These are phyloP conservation scores for Homalodisca vitripennis DNA, from an alignment of 1,140 invertebrate species.

Conservation along the genomic window DNA sequence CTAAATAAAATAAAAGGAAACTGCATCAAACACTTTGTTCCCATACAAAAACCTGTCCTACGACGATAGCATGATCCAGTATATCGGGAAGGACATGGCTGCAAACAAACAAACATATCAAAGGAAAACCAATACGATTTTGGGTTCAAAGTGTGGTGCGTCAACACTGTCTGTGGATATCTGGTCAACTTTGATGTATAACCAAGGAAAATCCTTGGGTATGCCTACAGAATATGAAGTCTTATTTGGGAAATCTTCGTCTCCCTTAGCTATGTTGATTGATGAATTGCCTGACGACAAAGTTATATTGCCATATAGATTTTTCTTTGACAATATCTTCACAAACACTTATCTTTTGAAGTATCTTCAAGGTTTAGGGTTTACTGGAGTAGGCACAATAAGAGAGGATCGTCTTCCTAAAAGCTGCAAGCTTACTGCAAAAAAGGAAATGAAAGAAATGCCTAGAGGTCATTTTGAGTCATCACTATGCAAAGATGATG, in stretches of 20 bases:
- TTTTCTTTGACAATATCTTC: constrained; percentile 44
- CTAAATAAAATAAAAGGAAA: constrained; percentile 34
- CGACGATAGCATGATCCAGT: constrained; percentile 43
- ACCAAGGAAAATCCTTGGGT: constrained; percentile 42
- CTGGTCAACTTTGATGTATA: constrained; percentile 43
- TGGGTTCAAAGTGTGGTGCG: constrained; percentile 33
- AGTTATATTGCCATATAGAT: constrained; percentile 30
- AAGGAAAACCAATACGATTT: too few relatives aligned
- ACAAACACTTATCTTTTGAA: constrained; percentile 39
- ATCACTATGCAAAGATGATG: constrained; percentile 7
- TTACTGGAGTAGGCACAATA: constrained; percentile 39
- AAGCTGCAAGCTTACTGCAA: constrained; percentile 31
- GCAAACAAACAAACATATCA: constrained; percentile 41
- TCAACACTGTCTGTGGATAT: constrained; percentile 34
- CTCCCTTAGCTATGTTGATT: constrained; percentile 40
- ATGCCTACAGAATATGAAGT: constrained; percentile 33
- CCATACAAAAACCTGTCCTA: constrained; percentile 40
- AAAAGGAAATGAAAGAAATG: constrained; percentile 34
- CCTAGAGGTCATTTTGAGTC: constrained; percentile 23
- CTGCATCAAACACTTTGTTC: constrained; percentile 38
- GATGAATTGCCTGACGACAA: constrained; percentile 34
- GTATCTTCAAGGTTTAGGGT: constrained; percentile 35
- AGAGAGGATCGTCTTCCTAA: constrained; percentile 38
- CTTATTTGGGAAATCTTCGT: constrained; percentile 41
- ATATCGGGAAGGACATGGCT: constrained; percentile 38